Percentiles rank a stretch among this genome's conserved stretches.
Conservation (phyloP, 2,797 vertebrate genomes). For the Coreius guichenoti region DNA sequence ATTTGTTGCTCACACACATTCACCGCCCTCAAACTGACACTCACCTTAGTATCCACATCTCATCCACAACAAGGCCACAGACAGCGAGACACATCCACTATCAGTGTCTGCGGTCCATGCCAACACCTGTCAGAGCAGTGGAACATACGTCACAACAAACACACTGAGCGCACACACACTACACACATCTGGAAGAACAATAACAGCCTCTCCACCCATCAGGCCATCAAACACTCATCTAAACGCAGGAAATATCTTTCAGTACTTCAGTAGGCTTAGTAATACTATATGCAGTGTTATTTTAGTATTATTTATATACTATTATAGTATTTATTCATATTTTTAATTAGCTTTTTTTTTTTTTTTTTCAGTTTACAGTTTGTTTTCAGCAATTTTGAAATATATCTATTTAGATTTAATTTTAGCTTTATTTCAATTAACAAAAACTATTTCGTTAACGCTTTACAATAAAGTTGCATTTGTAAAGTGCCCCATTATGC, state of each 20-base stretch:
- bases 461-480: background rate
- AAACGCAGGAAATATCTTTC: background rate
- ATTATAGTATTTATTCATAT: background rate
- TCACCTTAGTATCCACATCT: background rate
- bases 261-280: background rate
- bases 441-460: background rate
- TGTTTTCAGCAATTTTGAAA: background rate
- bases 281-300: background rate
- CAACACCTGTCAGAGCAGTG: conserved; percentile 31
- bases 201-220: conserved; percentile 4
- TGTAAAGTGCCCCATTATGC: no score
- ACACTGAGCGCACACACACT: conserved; percentile 33
- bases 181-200: conserved; percentile 30
- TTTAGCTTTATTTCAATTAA: background rate
- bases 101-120: conserved; percentile 59
- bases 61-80: conserved; percentile 52
- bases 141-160: conserved; percentile 49
- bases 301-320: background rate
- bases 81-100: conserved; percentile 56
- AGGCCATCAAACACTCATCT: background rate
- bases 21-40: background rate
- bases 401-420: background rate
- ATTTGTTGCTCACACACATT: background rate
- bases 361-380: background rate
- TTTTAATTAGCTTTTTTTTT: background rate